A percentile compares a stretch with the other conserved stretches of the same genome.
phyloP scores from a whole-genome alignment of 2,797 vertebrate species.

The Coccyzus lansbergi region DNA sequence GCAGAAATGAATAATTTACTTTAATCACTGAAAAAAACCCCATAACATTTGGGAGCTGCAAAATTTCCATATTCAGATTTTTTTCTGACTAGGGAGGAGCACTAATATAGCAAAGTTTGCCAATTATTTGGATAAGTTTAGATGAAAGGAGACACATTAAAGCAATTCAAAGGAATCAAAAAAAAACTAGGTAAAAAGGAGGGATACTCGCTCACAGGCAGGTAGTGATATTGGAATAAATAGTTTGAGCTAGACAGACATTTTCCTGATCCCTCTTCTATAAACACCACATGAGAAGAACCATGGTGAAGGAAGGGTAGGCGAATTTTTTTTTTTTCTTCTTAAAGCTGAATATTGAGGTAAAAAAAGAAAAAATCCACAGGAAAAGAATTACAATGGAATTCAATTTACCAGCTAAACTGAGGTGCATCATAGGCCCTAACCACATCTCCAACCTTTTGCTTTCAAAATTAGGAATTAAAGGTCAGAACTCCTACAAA shows the following conservation, averaged over 20 bases:
- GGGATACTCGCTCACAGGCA: not conserved
- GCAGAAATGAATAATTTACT: constrained; percentile 13
- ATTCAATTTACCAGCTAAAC: not conserved
- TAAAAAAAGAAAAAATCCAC: not conserved
- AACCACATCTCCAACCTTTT: not conserved
- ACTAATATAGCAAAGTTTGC: not conserved
- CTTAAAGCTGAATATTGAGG: not conserved
- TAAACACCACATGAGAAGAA: not conserved
- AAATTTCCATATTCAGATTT: not conserved
- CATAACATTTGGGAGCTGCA: not conserved
- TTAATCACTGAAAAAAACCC: constrained; percentile 10
- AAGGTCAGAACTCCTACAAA: not conserved
- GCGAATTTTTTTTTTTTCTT: not conserved
- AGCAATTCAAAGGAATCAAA: not conserved
- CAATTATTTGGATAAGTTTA: not conserved
- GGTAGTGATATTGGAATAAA: not conserved
- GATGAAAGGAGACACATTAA: not conserved
- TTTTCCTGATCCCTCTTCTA: not conserved
- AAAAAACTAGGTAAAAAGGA: not conserved
- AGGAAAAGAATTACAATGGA: not conserved
- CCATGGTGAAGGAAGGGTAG: not conserved
- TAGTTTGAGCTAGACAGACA: not conserved
- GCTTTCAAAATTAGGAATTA: not conserved
- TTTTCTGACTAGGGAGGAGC: not conserved
- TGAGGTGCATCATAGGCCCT: not conserved